phyloP scores from a whole-genome alignment of 2,888 invertebrate species.

The Synergus japonicus region DNA sequence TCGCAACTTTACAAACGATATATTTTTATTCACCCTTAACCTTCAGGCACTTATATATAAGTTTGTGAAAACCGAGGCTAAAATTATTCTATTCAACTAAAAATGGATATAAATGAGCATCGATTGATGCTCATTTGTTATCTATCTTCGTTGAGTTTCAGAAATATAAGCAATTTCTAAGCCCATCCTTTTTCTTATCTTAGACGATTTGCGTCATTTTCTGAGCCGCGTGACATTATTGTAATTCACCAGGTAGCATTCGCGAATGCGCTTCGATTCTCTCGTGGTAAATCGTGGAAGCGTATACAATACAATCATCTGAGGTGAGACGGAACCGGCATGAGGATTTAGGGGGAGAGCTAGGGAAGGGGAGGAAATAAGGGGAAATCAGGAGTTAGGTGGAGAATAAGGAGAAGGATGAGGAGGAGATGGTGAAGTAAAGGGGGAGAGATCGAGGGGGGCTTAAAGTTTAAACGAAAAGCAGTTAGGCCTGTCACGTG shows the following conservation, averaged over 20 bases:
- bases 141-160: not conserved
- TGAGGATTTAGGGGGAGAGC: not conserved
- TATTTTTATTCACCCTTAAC: no score
- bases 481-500: conserved; percentile 76
- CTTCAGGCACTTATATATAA: no score
- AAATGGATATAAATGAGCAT: not conserved
- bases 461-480: conserved; percentile 67
- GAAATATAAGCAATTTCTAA: not conserved
- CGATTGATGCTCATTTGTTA: not conserved
- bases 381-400: conserved; percentile 8
- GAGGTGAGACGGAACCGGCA: conserved; percentile 2
- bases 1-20: no score
- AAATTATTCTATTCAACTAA: not conserved
- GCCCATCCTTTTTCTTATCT: not conserved
- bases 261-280: not conserved
- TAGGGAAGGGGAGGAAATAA: conserved; percentile 6
- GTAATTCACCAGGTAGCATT: not conserved
- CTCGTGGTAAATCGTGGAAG: not conserved
- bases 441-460: conserved; percentile 42
- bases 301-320: not conserved
- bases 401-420: conserved; percentile 10
- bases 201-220: not conserved
- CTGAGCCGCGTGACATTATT: conserved; percentile 8
- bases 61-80: no score
- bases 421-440: not conserved